Evolutionary conservation across 2,113 vertebrate genomes (phyloP), one percentile per base, ranked within the genome.

Genomic region (Rissa tridactyla): DNA sequence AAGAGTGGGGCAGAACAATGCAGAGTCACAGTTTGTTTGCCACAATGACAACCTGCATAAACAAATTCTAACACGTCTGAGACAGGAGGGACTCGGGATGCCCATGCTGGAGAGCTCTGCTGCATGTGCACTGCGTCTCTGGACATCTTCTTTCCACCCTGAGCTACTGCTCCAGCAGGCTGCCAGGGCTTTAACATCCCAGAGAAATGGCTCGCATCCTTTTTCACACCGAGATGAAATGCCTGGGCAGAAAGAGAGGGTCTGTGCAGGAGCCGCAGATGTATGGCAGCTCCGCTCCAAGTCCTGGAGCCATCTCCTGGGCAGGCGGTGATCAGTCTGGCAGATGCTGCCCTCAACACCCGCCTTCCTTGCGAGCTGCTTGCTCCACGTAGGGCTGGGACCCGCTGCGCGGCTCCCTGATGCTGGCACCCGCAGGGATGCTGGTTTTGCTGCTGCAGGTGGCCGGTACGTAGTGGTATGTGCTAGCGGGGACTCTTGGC

Each of bases 381-480:
- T 1, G 1, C 54, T 27, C 32, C 19, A 2, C 1, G 27, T 3
- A 7, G 49, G 49, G 11, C 58, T 26, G 58, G 32, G 15, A 7
- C 10, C 19, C 4, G 1, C 57, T 25, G 7, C 0, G 30, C 3
- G 0, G 16, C 34, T 34, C 1, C 2, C 64, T 32, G 75, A 4
- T 0, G 0, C 36, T 42, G 86, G 57, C 52, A 25, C 36, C 47
- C 15, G 0, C 0, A 4, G 75, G 52, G 84, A 19, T 13, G 23
- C 57, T 62, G 71, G 25, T 22, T 15, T 10, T 23, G 49, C 81
- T 29, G 60, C 80, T 73, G 86, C 70, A 72, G 68, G 42, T 82
- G 95, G 82, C 73, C 60, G 1, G 58, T 68, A 20, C 4, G 0
- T 0, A 5, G 38, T 1, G 3, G 58, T 34, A 17, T 65, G 66